Conservation (phyloP, 2,113 vertebrate species). For the Cricetomys ansorgei region DNA sequence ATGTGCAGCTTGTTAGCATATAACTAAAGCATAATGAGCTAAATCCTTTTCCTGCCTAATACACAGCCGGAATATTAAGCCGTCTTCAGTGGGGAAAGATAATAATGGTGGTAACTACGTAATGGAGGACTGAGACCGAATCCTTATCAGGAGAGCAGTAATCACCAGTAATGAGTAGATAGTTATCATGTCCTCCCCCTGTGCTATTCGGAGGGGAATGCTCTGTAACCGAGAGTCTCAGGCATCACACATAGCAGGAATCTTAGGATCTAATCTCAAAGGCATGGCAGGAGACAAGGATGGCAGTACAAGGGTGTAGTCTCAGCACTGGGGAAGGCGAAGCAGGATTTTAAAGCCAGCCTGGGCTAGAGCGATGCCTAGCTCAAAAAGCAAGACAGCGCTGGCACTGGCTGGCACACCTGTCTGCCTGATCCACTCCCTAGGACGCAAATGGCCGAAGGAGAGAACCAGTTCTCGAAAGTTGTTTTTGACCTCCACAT, state of each 20-base stretch:
- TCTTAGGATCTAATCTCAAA: background rate
- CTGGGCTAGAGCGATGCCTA: background rate
- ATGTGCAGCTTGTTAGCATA: slow-evolving; percentile 5
- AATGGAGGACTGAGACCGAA: background rate
- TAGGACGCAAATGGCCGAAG: background rate
- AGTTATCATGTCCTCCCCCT: background rate
- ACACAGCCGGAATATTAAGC: slow-evolving; percentile 11
- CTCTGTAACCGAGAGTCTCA: fast-evolving
- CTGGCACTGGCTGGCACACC: background rate
- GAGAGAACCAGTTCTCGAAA: background rate
- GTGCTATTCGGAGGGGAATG: background rate
- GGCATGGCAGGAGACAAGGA: background rate
- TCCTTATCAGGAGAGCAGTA: background rate
- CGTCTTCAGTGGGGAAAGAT: background rate
- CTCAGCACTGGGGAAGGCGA: background rate
- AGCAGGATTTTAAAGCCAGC: background rate
- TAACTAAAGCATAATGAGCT: slow-evolving; percentile 47
- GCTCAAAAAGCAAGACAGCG: background rate
- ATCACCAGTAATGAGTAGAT: background rate
- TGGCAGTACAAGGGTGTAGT: background rate
- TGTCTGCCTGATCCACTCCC: too few relatives aligned
- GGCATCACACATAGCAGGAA: fast-evolving
- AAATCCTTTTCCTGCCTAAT: background rate
- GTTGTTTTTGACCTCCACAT: background rate
- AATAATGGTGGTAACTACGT: background rate